Conservation (phyloP, 2,888 invertebrate species). For the Tricholauxania praeusta region DNA sequence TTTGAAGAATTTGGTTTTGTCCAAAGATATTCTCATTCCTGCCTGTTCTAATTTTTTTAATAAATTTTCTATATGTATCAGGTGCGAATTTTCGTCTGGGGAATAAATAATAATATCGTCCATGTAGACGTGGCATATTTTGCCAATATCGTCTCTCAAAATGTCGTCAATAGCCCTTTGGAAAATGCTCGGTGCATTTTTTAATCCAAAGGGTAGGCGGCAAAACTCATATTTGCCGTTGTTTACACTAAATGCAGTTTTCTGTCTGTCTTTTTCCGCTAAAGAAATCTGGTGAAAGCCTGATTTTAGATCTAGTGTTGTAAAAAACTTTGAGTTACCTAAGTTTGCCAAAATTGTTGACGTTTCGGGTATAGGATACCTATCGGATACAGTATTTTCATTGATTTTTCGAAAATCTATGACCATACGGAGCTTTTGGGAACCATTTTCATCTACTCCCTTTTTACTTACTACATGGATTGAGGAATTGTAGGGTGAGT, state of each 20-base stretch:
- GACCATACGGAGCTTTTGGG: conserved; percentile 19
- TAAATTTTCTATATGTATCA: conserved; percentile 14
- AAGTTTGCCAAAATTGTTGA: background rate
- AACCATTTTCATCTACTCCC: conserved; percentile 23
- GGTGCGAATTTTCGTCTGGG: conserved; percentile 18
- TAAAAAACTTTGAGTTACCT: background rate
- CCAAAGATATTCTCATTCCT: conserved; percentile 25
- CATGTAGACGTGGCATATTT: conserved; percentile 24
- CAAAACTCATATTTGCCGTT: too few species aligned
- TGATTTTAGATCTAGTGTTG: background rate
- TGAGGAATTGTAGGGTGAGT: conserved; percentile 16
- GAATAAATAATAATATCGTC: conserved; percentile 30
- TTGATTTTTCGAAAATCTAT: conserved; percentile 27
- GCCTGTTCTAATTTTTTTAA: conserved; percentile 19
- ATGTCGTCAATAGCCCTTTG: too few species aligned
- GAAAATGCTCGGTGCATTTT: too few species aligned
- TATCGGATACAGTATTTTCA: conserved; percentile 9
- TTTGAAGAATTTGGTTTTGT: conserved; percentile 21
- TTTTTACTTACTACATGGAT: conserved; percentile 21
- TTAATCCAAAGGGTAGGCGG: too few species aligned
- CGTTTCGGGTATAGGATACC: background rate
- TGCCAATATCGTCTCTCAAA: conserved; percentile 24
- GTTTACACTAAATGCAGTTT: conserved; percentile 25
- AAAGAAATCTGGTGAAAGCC: conserved; percentile 1
- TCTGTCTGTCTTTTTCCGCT: background rate